Percentiles rank a stretch among this genome's conserved stretches.
Conservation (phyloP, 2,797 vertebrate genomes). For the Galaxias olidus region DNA sequence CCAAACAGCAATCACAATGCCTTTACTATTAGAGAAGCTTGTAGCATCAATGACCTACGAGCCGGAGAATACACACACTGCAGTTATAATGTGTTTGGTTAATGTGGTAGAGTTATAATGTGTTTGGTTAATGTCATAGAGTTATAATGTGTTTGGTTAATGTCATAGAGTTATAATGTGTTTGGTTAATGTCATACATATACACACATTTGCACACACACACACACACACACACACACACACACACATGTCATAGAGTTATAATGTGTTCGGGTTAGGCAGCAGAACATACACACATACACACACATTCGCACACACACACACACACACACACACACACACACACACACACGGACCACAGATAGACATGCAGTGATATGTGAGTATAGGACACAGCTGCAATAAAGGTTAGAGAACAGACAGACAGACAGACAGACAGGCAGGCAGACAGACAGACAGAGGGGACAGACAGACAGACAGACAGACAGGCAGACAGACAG, state of each 20-base stretch:
- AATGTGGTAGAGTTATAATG: too few species aligned
- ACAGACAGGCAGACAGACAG: background rate
- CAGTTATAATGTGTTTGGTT: too few species aligned
- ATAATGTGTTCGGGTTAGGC: too few species aligned
- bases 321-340: slow-evolving; percentile 11
- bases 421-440: slow-evolving; percentile 45
- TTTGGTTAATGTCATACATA: background rate
- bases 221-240: background rate
- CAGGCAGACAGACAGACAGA: slow-evolving; percentile 42
- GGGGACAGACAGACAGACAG: slow-evolving; percentile 18
- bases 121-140: too few species aligned
- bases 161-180: background rate
- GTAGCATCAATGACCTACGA: too few species aligned
- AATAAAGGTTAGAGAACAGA: too few species aligned
- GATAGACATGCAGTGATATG: slow-evolving; percentile 28
- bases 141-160: background rate
- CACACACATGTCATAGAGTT: too few species aligned
- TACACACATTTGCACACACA: background rate
- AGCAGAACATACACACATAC: background rate
- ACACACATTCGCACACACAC: background rate
- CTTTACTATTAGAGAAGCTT: too few species aligned
- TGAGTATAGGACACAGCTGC: too few species aligned
- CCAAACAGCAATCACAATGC: too few species aligned
- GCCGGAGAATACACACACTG: too few species aligned
- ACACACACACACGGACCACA: background rate